A percentile compares a stretch with the other conserved stretches of the same genome.
Evolutionary conservation across 2,888 invertebrate species (phyloP).

Genomic region (Myathropa florea): DNA sequence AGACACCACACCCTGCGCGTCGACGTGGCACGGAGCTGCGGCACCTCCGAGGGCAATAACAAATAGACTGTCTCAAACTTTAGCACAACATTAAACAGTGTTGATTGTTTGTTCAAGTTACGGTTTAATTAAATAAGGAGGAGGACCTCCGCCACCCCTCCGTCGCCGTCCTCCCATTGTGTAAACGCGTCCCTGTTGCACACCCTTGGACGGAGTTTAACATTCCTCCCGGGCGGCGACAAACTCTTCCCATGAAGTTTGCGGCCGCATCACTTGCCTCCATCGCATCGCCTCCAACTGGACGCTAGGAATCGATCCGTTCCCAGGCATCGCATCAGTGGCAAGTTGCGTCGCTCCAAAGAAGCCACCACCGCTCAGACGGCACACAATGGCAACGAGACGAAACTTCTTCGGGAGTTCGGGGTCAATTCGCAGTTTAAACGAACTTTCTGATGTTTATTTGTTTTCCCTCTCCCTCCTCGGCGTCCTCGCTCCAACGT

Average conservation of each 20-base stretch:
- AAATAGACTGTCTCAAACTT: slow-evolving; percentile 48
- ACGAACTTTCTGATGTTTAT: slow-evolving; percentile 52
- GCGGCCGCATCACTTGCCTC: not conserved
- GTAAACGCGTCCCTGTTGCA: slow-evolving; percentile 27
- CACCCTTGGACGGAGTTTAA: slow-evolving; percentile 18
- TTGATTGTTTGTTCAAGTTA: slow-evolving; percentile 68
- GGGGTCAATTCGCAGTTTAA: slow-evolving; percentile 55
- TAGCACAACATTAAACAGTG: slow-evolving; percentile 63
- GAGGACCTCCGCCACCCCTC: not conserved
- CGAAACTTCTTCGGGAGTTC: slow-evolving; percentile 36
- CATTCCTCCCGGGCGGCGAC: slow-evolving; percentile 21
- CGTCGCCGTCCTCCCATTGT: not conserved
- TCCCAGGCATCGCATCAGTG: slow-evolving; percentile 11
- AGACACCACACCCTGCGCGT: too few species aligned
- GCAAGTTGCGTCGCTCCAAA: not conserved
- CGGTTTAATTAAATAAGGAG: slow-evolving; percentile 66
- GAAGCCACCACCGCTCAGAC: not conserved
- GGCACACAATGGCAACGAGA: not conserved
- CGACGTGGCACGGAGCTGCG: not conserved
- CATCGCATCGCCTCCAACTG: not conserved
- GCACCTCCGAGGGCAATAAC: slow-evolving; percentile 3
- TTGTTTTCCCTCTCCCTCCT: slow-evolving; percentile 22
- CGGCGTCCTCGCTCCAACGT: not conserved
- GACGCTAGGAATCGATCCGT: slow-evolving; percentile 21
- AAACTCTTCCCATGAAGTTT: slow-evolving; percentile 17